Evolutionary conservation across 2,797 vertebrate species (phyloP).

Genomic region (Linurgus olivaceus): DNA sequence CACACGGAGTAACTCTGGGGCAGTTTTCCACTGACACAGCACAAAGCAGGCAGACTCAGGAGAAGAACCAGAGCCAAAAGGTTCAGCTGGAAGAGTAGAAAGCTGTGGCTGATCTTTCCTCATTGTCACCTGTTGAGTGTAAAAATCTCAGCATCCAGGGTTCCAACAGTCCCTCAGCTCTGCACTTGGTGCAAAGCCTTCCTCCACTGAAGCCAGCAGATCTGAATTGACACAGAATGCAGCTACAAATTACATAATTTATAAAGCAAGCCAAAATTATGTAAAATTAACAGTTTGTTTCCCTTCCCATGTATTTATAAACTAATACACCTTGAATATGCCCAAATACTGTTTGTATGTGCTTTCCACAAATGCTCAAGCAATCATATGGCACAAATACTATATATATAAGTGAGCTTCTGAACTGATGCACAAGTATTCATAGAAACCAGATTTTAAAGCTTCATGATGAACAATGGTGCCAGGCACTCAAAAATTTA

Average conservation of each 20-base stretch:
- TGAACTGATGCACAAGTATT: not conserved
- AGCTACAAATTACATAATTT: not conserved
- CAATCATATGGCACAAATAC: not conserved
- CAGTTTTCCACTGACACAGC: not conserved
- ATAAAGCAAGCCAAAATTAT: not conserved
- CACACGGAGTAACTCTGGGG: not conserved
- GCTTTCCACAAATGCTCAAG: not conserved
- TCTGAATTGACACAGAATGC: not conserved
- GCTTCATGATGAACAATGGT: not conserved
- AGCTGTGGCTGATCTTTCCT: not conserved
- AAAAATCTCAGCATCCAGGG: not conserved
- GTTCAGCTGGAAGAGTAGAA: not conserved
- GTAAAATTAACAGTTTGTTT: not conserved
- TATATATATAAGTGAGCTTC: not conserved
- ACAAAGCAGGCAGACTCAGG: not conserved
- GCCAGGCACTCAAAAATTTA: not conserved
- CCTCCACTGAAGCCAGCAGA: not conserved
- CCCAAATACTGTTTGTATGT: not conserved
- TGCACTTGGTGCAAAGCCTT: not conserved
- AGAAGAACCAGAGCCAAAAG: not conserved
- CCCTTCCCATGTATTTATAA: not conserved
- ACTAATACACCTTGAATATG: not conserved
- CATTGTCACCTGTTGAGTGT: not conserved
- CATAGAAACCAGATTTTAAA: not conserved
- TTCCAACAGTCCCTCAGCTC: not conserved